Percentiles rank a stretch among this genome's conserved stretches.
phyloP scores from a whole-genome alignment of 2,797 vertebrate genomes.

The Takifugu rubripes region DNA sequence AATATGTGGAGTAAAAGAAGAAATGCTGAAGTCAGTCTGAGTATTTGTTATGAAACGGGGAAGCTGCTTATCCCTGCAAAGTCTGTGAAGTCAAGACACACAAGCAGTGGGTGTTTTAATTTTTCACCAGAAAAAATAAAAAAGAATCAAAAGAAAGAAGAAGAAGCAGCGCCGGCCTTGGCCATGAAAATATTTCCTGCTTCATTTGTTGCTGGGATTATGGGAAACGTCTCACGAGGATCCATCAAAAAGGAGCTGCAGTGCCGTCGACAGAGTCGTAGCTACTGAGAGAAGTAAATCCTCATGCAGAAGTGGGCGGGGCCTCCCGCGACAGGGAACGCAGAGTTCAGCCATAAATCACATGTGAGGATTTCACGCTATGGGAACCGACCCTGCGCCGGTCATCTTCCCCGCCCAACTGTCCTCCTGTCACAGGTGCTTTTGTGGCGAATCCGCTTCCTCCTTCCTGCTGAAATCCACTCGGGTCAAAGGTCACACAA shows the following conservation, averaged over 20 bases:
- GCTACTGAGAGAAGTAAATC: constrained; percentile 62
- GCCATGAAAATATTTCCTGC: constrained; percentile 30
- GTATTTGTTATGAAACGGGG: constrained; percentile 25
- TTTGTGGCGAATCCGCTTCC: constrained; percentile 49
- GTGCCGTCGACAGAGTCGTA: constrained; percentile 34
- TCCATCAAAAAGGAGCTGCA: constrained; percentile 46
- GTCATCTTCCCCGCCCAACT: constrained; percentile 22
- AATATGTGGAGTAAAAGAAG: not conserved
- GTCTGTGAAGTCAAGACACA: constrained; percentile 24
- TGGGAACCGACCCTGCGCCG: constrained; percentile 36
- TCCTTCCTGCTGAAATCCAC: constrained; percentile 42
- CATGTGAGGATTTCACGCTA: constrained; percentile 41
- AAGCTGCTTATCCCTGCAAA: constrained; percentile 22
- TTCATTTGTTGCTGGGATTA: constrained; percentile 37
- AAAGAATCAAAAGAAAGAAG: constrained; percentile 7
- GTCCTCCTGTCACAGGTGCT: constrained; percentile 63
- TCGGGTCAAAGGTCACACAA: constrained; percentile 58
- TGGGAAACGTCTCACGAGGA: constrained; percentile 45
- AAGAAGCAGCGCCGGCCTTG: constrained; percentile 5
- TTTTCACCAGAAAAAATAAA: constrained; percentile 30
- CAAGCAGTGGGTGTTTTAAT: constrained; percentile 22
- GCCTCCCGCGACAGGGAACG: constrained; percentile 48
- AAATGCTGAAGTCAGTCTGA: constrained; percentile 5
- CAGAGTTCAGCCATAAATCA: constrained; percentile 66
- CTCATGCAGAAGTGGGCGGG: constrained; percentile 35